Evolutionary conservation across 2,113 vertebrate species (phyloP), one percentile per base, ranked within the genome.

Genomic region (Rhinolophus sinicus): DNA sequence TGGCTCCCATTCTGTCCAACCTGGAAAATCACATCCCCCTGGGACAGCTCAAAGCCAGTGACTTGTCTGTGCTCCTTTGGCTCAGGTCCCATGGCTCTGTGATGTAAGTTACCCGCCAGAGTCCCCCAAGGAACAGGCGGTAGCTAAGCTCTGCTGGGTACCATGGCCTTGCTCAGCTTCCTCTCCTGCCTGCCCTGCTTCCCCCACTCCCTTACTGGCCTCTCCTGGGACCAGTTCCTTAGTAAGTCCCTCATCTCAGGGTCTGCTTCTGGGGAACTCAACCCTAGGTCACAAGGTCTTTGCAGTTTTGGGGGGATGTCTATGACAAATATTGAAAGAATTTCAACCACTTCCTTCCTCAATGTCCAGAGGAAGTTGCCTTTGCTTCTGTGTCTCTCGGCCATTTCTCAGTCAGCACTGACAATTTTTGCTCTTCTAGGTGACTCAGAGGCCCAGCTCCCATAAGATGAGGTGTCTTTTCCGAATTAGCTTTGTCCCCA

Each of bases 381-480:
- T 80, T 47, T 84, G 54, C 52, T 67, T 73, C 72, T n/a, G 2
- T 47, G 38, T n/a, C 13, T n/a, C n/a, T 62, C 75, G 13, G 52
- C 24, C 73, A 18, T 24, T 62, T 84, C 16, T 13, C 6, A 5
- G 12, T 33, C 14, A 40, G 38, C 8, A 5, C 65, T 96, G 33
- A 83, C 58, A 64, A 8, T 3, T 93, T 80, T 97, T 56, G 54
- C 75, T 98, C 33, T 94, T 97, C 83, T 95, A 99, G 99, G 99
- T 99, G 98, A 99, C 99, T n/a, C 99, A 99, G 98, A 99, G 99
- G 97, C 99, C 99, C 96, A 99, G 99, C 86, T 99, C 99, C 8
- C 99, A 99, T 98, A 99, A 99, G 98, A 99, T 99, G 99, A 99
- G 99, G 97, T 99, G 99, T 99, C 99, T 99, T 97, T 99, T 99